phyloP scores from a whole-genome alignment of 2,888 invertebrate genomes.

The Perizoma flavofasciatum region DNA sequence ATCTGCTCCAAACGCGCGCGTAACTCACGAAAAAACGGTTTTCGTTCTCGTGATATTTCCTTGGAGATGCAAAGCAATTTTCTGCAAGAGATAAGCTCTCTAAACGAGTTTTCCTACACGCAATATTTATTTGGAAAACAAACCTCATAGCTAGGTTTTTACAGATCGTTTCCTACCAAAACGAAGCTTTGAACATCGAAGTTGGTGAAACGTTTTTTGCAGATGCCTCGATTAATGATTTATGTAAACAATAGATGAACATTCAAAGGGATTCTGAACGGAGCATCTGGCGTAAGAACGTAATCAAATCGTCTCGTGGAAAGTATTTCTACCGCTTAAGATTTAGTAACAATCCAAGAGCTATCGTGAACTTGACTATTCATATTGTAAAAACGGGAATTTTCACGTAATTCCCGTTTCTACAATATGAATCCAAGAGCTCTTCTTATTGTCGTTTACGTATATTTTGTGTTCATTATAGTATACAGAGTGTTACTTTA shows the following conservation, averaged over 20 bases:
- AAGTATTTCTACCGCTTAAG: constrained; percentile 10
- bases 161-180: constrained; percentile 37
- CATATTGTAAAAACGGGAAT: no score
- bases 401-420: no score
- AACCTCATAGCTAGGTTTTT: constrained; percentile 45
- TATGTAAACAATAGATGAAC: constrained; percentile 43
- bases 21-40: constrained; percentile 66
- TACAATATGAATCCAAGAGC: no score
- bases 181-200: constrained; percentile 34
- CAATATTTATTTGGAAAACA: constrained; percentile 59
- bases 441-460: neutral
- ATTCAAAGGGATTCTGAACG: constrained; percentile 47
- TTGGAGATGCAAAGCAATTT: constrained; percentile 80
- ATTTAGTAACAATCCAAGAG: constrained; percentile 12
- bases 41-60: constrained; percentile 72
- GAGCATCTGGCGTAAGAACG: constrained; percentile 59
- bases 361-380: no score
- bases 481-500: neutral
- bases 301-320: constrained; percentile 46
- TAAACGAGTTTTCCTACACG: constrained; percentile 66
- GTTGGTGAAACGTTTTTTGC: constrained; percentile 38
- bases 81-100: constrained; percentile 75
- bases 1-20: constrained; percentile 58
- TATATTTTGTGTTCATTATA: neutral
- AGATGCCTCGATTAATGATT: constrained; percentile 40